Base-by-base conservation (phyloP, 2,797 vertebrate genomes). In the Parambassis ranga region DNA sequence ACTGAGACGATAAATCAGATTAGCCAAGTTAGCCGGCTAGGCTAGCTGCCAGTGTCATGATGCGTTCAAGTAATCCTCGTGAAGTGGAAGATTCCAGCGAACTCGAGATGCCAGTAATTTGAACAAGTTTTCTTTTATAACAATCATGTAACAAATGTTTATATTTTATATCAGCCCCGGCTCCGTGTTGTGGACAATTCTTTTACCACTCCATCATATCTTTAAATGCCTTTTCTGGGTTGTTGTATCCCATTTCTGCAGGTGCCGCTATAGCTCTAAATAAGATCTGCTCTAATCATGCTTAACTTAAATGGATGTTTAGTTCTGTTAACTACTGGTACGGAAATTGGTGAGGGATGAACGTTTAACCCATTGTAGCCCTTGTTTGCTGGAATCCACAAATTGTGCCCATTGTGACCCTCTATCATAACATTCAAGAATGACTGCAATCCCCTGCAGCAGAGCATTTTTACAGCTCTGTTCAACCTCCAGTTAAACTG, bases 1-100 rank as follows among this genome's bases (percentile, higher is more conserved):
- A 66, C 73, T 47, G 44, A 67, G 71, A 75, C 81, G 83, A 81
- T 82, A 81, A 87, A 88, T 83, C 78, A 88, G 86, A 89, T 89
- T 90, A 91, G 84, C 87, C 20, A 77, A 86, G 41, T 79, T 73
- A 79, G 69, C 70, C 19, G 35, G 65, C 73, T 66, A 58, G 73
- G 77, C 81, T 88, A 85, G 42, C 0, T 23, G 28, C 30, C 78
- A 83, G 83, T 81, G 81, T 81, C 82, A 48, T 53, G 83, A 44
- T 81, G 83, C 63, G 38, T 88, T 91, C 68, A 67, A 0, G 52
- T 1, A 20, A 20, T 4, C 14, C 56, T 67, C 33, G 82, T 36
- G 79, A 67, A 76, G 1, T 7, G n/a, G 13, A 50, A 0, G 0
- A 6, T 0, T 18, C 3, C 3, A 1, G 1, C 2, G 0, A 24